Base-by-base conservation (phyloP, 2,113 vertebrate genomes). In the Sitta europaea region DNA sequence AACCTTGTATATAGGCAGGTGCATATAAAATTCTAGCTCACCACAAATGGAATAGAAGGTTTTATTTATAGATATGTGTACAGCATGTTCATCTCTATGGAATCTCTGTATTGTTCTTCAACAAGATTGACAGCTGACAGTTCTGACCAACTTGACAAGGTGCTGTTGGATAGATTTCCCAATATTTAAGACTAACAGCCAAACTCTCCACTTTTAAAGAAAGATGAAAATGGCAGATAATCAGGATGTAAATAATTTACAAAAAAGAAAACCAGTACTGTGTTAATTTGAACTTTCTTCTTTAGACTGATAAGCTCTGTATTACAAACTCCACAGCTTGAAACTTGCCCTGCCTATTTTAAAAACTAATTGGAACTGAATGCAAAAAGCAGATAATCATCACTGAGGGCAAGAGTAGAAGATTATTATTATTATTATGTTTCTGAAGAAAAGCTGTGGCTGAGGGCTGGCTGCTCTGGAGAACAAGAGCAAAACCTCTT, bases 51-150 rank as follows among this genome's bases (percentile, higher is more conserved):
- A 86, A 76, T 29, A 66, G 51, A 67, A 75, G 31, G 16, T 55
- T 92, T 81, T 94, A 82, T 96, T 91, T 94, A 94, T 92, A 91
- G 91, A 5, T 88, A 38, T 28, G 57, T 81, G 68, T 70, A 88
- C 84, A 83, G 42, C 43, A n/a, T 73, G 51, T 91, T 93, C 48
- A 73, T 73, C 47, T 70, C 29, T 79, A 4, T 3, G 0, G 83
- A 57, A 51, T 78, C 61, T 86, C 76, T 57, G 57, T 57, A 35
- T 59, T 93, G 50, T 89, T 92, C 61, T 22, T 94, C 84, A 88
- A 4, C 55, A 86, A 74, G 85, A 83, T 35, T 93, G 91, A 86
- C 73, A 91, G 73, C 57, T 96, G 93, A 80, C 89, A 95, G 50
- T 47, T 48, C 86, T 80, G 92, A 63, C 92, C 83, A 92, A 43